phyloP scores from a whole-genome alignment of 1,140 invertebrate genomes.

The Psilanteris sp. region DNA sequence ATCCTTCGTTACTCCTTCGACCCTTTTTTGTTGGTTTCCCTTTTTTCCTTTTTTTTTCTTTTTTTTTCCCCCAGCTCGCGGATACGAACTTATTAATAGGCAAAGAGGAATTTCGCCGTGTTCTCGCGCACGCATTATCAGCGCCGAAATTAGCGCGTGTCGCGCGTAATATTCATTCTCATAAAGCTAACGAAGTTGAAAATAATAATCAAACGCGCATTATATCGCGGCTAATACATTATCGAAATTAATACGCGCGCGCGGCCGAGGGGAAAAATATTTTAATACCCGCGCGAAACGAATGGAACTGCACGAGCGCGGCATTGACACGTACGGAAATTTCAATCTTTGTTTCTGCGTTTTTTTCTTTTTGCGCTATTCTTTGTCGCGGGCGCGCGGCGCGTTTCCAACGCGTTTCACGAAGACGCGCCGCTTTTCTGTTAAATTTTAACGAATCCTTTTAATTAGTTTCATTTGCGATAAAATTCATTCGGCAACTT shows the following conservation, averaged over 20 bases:
- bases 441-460: no score
- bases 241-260: slow-evolving; percentile 47
- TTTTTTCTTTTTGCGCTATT: not conserved
- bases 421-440: no score
- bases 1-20: slow-evolving; percentile 5
- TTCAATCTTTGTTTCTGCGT: not conserved
- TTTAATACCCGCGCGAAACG: slow-evolving; percentile 14
- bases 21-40: not conserved
- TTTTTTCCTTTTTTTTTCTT: not conserved
- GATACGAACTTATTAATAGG: slow-evolving; percentile 26
- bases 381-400: no score
- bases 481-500: no score
- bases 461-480: no score
- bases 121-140: not conserved
- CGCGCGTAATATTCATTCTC: slow-evolving; percentile 44
- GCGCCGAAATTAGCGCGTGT: slow-evolving; percentile 23
- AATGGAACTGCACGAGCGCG: not conserved
- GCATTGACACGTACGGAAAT: slow-evolving; percentile 9
- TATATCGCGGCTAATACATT: slow-evolving; percentile 40
- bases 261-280: slow-evolving; percentile 6
- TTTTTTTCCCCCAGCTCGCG: slow-evolving; percentile 7
- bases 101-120: slow-evolving; percentile 5
- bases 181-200: slow-evolving; percentile 51
- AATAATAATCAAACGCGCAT: slow-evolving; percentile 51
- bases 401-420: no score